Evolutionary conservation across 2,888 invertebrate genomes (phyloP).

Genomic region (Drosophila stalkeri): DNA sequence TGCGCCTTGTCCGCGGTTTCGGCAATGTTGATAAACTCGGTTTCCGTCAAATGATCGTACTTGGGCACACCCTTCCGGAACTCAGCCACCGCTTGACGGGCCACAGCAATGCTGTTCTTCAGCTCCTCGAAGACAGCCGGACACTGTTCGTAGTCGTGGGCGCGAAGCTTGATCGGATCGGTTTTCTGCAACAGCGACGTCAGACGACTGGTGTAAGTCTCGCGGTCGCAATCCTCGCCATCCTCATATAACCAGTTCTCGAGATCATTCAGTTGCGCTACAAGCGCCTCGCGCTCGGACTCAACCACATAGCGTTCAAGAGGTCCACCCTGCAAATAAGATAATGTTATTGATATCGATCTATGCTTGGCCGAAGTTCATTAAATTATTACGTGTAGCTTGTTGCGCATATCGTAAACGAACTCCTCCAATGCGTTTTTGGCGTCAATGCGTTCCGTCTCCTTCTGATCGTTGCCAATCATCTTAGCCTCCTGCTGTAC

Average conservation of each 20-base stretch:
- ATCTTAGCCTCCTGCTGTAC: conserved; percentile 94
- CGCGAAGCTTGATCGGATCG: conserved; percentile 94
- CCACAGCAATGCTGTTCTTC: conserved; percentile 90
- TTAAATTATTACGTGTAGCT: conserved; percentile 87
- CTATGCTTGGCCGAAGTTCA: not conserved
- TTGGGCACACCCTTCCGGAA: conserved; percentile 90
- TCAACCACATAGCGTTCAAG: conserved; percentile 91
- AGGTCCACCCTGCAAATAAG: conserved; percentile 88
- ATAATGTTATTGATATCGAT: not conserved
- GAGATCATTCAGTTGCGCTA: conserved; percentile 91
- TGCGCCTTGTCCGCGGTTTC: conserved; percentile 90
- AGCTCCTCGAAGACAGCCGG: conserved; percentile 93
- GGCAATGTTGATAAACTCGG: conserved; percentile 92
- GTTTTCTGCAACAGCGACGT: conserved; percentile 90
- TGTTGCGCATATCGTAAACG: conserved; percentile 97
- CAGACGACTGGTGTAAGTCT: conserved; percentile 89
- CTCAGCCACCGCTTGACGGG: conserved; percentile 92
- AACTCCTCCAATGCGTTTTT: conserved; percentile 99
- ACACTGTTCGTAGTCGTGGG: conserved; percentile 92
- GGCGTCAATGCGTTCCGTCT: conserved; percentile 97
- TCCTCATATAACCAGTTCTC: conserved; percentile 99
- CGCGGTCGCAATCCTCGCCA: conserved; percentile 95
- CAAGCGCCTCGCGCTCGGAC: conserved; percentile 88
- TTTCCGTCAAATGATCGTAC: conserved; percentile 92
- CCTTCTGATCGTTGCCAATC: conserved; percentile 94